phyloP scores from a whole-genome alignment of 2,113 vertebrate genomes.

The Galemys pyrenaicus region DNA sequence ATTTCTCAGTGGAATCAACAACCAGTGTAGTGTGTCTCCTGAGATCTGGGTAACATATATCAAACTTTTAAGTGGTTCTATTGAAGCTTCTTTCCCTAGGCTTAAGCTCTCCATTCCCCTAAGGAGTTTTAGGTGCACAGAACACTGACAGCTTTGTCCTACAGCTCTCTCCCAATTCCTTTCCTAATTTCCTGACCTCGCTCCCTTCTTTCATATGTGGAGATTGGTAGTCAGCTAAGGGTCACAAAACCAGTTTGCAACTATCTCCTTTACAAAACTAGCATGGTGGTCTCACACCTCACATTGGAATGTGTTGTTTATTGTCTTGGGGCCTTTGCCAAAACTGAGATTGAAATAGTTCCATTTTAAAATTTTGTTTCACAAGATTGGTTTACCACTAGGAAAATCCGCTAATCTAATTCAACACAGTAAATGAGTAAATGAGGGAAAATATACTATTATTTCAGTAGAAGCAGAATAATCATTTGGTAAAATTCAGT shows the following conservation, averaged over 20 bases:
- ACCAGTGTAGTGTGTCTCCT: neutral
- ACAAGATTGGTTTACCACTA: conserved; percentile 24
- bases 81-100: neutral
- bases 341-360: conserved; percentile 41
- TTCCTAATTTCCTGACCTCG: conserved; percentile 7
- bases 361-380: conserved; percentile 49
- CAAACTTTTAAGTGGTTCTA: neutral
- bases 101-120: neutral
- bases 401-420: conserved; percentile 40
- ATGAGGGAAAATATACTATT: neutral
- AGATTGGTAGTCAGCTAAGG: neutral
- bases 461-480: conserved; percentile 34
- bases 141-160: no score
- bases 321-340: conserved; percentile 36
- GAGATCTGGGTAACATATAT: neutral
- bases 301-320: conserved; percentile 58
- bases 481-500: conserved; percentile 35
- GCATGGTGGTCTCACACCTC: conserved; percentile 50
- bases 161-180: neutral
- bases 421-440: conserved; percentile 37
- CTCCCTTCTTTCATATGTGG: neutral
- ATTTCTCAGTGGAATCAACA: neutral
- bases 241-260: conserved; percentile 48
- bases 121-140: neutral
- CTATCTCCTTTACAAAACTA: conserved; percentile 27